Conservation (phyloP, 1,140 invertebrate genomes). For the Pachypsylla venusta region DNA sequence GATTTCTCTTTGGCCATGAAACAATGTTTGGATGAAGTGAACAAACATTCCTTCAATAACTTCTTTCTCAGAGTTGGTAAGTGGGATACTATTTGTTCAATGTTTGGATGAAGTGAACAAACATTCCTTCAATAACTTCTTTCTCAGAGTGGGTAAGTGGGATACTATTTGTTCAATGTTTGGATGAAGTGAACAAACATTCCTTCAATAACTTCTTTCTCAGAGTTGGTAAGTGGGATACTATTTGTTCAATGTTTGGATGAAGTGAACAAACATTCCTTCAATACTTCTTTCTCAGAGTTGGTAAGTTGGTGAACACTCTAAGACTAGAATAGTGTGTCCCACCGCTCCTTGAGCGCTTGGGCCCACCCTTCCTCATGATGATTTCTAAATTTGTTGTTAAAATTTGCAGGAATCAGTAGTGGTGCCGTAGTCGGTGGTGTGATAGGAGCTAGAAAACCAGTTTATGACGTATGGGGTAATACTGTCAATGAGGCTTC, state of each 20-base stretch:
- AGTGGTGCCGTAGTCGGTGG: conserved; percentile 90
- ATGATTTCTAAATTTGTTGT: too few species aligned
- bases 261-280: conserved; percentile 89
- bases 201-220: conserved; percentile 96
- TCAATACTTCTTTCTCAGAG: conserved; percentile 88
- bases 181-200: conserved; percentile 87
- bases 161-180: conserved; percentile 39
- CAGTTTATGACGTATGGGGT: conserved; percentile 98
- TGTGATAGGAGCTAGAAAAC: conserved; percentile 92
- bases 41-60: conserved; percentile 94
- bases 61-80: conserved; percentile 82
- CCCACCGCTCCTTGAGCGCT: too few species aligned
- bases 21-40: conserved; percentile 77
- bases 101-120: conserved; percentile 84
- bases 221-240: conserved; percentile 58
- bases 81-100: conserved; percentile 9
- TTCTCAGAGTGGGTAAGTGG: conserved; percentile 64
- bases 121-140: conserved; percentile 96
- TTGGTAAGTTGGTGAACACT: conserved; percentile 40
- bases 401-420: conserved; percentile 68
- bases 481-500: conserved; percentile 92
- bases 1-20: conserved; percentile 91
- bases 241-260: conserved; percentile 76
- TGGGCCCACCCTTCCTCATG: too few species aligned
- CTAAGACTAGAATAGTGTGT: too few species aligned